Conservation (phyloP, 2,113 vertebrate species). For the Rissa tridactyla region DNA sequence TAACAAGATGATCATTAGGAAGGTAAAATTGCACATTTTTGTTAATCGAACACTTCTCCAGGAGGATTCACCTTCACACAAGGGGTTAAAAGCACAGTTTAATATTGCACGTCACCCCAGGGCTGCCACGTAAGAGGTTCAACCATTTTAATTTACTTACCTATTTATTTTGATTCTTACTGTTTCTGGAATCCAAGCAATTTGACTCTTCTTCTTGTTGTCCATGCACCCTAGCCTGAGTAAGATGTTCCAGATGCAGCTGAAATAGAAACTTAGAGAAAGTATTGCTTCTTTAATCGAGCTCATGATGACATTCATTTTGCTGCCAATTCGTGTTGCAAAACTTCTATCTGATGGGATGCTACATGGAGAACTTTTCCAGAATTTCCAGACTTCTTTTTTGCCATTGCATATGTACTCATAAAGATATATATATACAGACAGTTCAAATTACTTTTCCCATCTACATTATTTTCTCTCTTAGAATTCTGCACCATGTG, state of each 20-base stretch:
- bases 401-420: not conserved
- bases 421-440: not conserved
- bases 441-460: conserved; percentile 13
- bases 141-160: not conserved
- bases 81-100: not conserved
- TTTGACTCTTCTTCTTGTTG: not conserved
- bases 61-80: not conserved
- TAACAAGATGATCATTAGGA: not conserved
- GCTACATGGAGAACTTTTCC: not conserved
- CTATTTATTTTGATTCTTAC: not conserved
- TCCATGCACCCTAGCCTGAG: not conserved
- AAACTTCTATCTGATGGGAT: not conserved
- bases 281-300: not conserved
- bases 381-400: not conserved
- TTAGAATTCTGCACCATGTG: conserved; percentile 14
- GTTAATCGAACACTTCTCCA: not conserved
- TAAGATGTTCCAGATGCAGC: not conserved
- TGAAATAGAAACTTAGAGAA: not conserved
- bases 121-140: not conserved
- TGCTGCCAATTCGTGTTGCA: not conserved
- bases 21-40: not conserved
- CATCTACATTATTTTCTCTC: not conserved
- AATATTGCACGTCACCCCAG: not conserved
- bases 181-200: not conserved
- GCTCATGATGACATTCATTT: not conserved